phyloP scores from a whole-genome alignment of 2,888 invertebrate genomes.

The Protodeltote pygarga region DNA sequence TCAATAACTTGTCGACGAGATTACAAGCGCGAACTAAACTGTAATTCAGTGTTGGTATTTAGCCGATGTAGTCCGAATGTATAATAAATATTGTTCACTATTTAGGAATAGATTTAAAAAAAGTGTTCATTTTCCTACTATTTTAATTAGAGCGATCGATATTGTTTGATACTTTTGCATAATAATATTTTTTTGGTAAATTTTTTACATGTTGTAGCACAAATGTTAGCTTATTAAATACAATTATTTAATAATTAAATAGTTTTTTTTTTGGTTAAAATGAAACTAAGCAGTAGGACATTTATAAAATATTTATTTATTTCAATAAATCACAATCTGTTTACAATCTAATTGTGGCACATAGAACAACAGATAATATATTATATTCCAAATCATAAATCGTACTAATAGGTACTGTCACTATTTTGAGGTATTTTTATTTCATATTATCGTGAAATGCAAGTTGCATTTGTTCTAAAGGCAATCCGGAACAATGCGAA shows the following conservation, averaged over 20 bases:
- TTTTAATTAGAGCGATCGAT: background rate
- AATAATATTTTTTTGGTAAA: background rate
- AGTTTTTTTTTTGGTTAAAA: background rate
- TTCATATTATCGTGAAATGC: slow-evolving; percentile 51
- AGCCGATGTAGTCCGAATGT: too few relatives aligned
- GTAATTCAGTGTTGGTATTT: too few relatives aligned
- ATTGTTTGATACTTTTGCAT: slow-evolving; percentile 14
- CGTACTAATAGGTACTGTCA: slow-evolving; percentile 53
- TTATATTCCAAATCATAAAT: slow-evolving; percentile 59
- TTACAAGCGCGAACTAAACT: slow-evolving; percentile 25
- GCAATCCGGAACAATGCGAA: slow-evolving; percentile 6
- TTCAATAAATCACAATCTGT: slow-evolving; percentile 80
- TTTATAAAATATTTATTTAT: slow-evolving; percentile 85
- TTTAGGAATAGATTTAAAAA: background rate
- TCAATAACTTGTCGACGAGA: slow-evolving; percentile 38
- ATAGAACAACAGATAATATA: slow-evolving; percentile 80
- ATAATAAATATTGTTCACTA: background rate
- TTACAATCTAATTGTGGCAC: slow-evolving; percentile 82
- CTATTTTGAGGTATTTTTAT: slow-evolving; percentile 70
- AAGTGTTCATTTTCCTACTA: background rate
- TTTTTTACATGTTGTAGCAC: too few relatives aligned
- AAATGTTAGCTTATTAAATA: too few relatives aligned
- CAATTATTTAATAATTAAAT: background rate
- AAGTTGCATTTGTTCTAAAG: slow-evolving; percentile 34
- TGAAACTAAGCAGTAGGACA: slow-evolving; percentile 57